Evolutionary conservation across 2,888 invertebrate species (phyloP), one percentile per base, ranked within the genome.

Genomic region (Nomada flava): DNA sequence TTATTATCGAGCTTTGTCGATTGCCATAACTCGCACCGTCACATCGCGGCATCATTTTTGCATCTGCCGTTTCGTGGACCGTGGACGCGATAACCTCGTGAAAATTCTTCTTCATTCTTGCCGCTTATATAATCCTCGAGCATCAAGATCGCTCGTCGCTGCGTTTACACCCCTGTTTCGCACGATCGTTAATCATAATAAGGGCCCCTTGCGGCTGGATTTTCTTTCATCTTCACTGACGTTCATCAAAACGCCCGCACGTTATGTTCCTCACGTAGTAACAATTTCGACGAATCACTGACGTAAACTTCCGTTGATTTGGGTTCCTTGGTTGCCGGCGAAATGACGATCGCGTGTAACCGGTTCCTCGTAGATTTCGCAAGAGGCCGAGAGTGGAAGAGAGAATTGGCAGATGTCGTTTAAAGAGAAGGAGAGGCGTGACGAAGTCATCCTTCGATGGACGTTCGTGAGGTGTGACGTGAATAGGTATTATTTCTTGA

Each of bases 81-180:
- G 64, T 75, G 57, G 57, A 62, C 62, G 55, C 76, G 71, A 70
- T 74, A 78, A 80, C 79, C 72, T 65, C 73, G 69, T 79, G 79
- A 86, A 83, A 86, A 88, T 83, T 86, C 80, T 50, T 73, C 67
- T 55, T 59, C 86, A 47, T 83, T 78, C 70, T 20, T 59, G 47
- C 44, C 60, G 60, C 57, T 87, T 86, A 67, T 47, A 52, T 71
- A 88, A 87, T 63, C 42, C 26, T n/a, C 29, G 55, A 50, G 53
- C 59, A 62, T 53, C 71, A 77, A 83, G 83, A 74, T 73, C 80
- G 59, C 20, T 65, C 44, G 63, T 44, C 11, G 60, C 29, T 44
- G 70, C 53, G 53, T 69, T 79, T 57, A 52, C 42, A 70, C 68
- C 69, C 79, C 70, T 29, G 26, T 73, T 70, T 73, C 59, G 26